Base-by-base conservation (phyloP, 35 echinoderm and acorn worm species). In the Acanthaster planci region DNA sequence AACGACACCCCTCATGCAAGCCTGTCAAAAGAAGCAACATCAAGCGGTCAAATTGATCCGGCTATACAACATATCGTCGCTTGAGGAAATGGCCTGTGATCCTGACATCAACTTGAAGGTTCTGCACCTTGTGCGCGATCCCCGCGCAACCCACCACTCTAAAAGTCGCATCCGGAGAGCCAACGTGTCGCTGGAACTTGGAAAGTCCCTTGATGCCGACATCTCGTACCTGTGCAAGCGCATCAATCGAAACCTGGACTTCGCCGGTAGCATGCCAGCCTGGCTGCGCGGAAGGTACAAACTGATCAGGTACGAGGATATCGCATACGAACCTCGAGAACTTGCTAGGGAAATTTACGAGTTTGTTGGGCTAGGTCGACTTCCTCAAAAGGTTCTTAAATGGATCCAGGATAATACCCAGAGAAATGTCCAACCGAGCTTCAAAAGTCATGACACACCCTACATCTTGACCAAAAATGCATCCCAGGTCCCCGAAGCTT, bases 121-220 rank as follows among this genome's bases (percentile, higher is more conserved):
- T 8, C 76, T 97, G 35, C 93, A 97, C 56, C 90, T 97, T 18
- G 76, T 97, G 17, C 76, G 93, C 23, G 93, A 97, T 38, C 93
- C 93, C 8, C 54, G 93, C 22, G 93, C 89, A 16, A 92, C 80
- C 1, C 52, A 90, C 30, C 44, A 76, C 0, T 92, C 89, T 31
- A 47, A 47, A 47, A 47, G 42, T 12, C 76, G 93, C 58, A 54
- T 86, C 15, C 79, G 54, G 60, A 67, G 30, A 18, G 75, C 64
- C 12, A 79, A 88, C 31, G 92, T 78, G 82, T 50, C 36, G 9
- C 55, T 92, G 59, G 77, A 83, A 5, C 18, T 97, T 9, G 90
- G 86, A 10, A 56, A 27, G 5, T 51, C 50, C 18, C 79, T 89
- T 52, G 82, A 81, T 6, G 52, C 77, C 19, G 86, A 88, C 47